Conservation (phyloP, 2,888 invertebrate genomes). For the Phania funesta region DNA sequence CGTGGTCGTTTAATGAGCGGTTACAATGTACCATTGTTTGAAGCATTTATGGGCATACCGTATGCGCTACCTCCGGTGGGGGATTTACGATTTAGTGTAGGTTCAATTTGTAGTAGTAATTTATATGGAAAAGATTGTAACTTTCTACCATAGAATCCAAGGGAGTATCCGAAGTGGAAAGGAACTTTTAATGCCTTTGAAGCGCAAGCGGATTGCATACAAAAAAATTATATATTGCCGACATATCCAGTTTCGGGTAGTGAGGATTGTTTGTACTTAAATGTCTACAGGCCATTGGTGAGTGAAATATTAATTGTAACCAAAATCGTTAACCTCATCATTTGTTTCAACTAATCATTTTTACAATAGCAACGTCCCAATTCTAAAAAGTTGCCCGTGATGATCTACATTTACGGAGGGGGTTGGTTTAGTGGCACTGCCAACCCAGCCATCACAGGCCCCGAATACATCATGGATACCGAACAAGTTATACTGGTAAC, state of each 20-base stretch:
- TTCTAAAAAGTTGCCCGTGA: conserved; percentile 77
- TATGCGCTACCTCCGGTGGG: conserved; percentile 78
- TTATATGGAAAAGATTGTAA: neutral
- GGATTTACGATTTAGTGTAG: conserved; percentile 77
- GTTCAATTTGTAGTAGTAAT: conserved; percentile 52
- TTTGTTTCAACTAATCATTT: no score
- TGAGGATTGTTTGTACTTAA: conserved; percentile 82
- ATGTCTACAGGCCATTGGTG: conserved; percentile 80
- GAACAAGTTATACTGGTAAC: conserved; percentile 81
- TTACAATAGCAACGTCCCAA: neutral
- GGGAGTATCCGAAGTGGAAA: conserved; percentile 71
- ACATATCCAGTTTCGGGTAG: conserved; percentile 78
- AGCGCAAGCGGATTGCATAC: conserved; percentile 80
- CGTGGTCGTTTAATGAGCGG: conserved; percentile 74
- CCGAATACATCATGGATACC: conserved; percentile 82
- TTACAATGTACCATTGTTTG: conserved; percentile 74
- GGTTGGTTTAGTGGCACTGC: conserved; percentile 81
- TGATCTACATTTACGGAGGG: conserved; percentile 82
- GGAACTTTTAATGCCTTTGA: conserved; percentile 75
- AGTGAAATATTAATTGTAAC: no score
- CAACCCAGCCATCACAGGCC: conserved; percentile 79
- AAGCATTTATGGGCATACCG: conserved; percentile 79
- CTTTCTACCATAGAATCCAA: conserved; percentile 75
- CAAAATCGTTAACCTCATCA: no score
- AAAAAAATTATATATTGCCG: conserved; percentile 81